Evolutionary conservation across 2,888 invertebrate genomes (phyloP), one percentile per base, ranked within the genome.

Genomic region (Anagyrus pseudococci): DNA sequence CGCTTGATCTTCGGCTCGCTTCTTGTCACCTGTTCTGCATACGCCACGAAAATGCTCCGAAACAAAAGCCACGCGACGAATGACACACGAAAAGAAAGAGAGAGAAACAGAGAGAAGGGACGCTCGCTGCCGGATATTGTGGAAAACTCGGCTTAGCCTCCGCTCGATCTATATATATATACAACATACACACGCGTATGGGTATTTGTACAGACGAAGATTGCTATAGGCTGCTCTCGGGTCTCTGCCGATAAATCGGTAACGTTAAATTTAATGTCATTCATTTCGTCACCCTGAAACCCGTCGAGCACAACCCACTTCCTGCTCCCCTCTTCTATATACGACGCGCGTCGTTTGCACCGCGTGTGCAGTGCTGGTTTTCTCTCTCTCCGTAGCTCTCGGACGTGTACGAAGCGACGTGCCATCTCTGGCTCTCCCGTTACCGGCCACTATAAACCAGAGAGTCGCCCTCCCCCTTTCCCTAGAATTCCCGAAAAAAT

Each of bases 181-280:
- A 3, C 22, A 4, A 7, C 19, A 22, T 1, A 8, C 22, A 22
- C 10, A 37, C 13, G 13, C 29, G 15, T 37, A 50, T 10, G 4
- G 10, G 29, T 29, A 33, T 17, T 2, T 20, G 20, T 20, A 47
- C 23, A 13, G n/a, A 13, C 47, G 1, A 10, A 10, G 10, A 25
- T 47, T 22, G 17, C 1, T n/a, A n/a, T n/a, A n/a, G n/a, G n/a
- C n/a, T n/a, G n/a, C n/a, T n/a, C n/a, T n/a, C n/a, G n/a, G n/a
- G n/a, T n/a, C n/a, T n/a, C 33, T 8, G 50, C 55, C 56, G 72
- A 76, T 76, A 73, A 76, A 77, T 76, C 73, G 71, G 69, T 71
- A 69, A 69, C 74, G 73, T 76, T 77, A 74, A 73, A 76, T 76
- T 75, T 75, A 73, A 76, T 73, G 73, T 72, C 73, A 73, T 73